Conservation (phyloP, 2,113 vertebrate genomes). For the Nycticorax nycticorax region DNA sequence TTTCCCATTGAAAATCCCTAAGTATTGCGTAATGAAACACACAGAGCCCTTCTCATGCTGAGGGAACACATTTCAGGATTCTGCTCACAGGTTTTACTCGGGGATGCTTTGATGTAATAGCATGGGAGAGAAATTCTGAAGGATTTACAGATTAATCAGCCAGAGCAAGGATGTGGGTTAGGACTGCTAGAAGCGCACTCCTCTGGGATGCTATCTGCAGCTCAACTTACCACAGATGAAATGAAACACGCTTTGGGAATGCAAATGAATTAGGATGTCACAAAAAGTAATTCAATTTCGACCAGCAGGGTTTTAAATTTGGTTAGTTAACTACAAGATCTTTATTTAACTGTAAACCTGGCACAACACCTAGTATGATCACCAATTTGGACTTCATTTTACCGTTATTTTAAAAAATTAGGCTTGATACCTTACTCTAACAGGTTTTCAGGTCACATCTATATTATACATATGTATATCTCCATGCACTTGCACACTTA, state of each 20-base stretch:
- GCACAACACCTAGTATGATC: background rate
- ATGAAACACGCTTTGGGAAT: background rate
- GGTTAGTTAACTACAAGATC: background rate
- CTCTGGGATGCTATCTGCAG: background rate
- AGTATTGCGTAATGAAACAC: background rate
- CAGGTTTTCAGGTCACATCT: background rate
- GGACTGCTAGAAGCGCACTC: background rate
- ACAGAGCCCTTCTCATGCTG: background rate
- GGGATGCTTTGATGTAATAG: conserved; percentile 15
- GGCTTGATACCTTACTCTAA: background rate
- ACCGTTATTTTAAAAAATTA: background rate
- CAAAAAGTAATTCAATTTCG: conserved; percentile 39
- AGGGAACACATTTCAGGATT: background rate
- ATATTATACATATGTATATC: no score
- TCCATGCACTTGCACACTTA: background rate
- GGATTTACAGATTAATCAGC: background rate
- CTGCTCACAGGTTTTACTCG: background rate
- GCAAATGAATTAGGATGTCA: conserved; percentile 31
- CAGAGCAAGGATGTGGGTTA: background rate
- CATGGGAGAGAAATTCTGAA: conserved; percentile 27
- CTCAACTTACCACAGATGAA: background rate
- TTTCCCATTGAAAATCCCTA: background rate
- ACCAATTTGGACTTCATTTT: background rate
- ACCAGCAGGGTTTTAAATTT: background rate
- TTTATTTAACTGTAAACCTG: conserved; percentile 43